These are phyloP conservation scores for Sebastes oblongus DNA, from an alignment of 2,797 vertebrate genomes.

Conservation along the genomic window DNA sequence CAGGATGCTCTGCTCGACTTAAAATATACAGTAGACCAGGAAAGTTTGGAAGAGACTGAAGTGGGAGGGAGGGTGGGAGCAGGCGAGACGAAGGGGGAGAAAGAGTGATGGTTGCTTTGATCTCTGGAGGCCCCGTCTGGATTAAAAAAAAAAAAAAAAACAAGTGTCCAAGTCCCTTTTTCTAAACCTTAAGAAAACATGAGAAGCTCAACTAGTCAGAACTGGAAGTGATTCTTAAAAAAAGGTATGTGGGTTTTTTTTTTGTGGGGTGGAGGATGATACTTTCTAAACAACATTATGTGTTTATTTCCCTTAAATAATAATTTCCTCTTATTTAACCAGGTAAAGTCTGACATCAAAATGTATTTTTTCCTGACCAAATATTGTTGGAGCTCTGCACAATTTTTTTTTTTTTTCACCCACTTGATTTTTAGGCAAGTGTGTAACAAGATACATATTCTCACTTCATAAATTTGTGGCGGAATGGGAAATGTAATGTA, in stretches of 20 bases:
- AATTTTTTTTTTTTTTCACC: slow-evolving; percentile 25
- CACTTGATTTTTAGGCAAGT: slow-evolving; percentile 57
- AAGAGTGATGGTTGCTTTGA: slow-evolving; percentile 83
- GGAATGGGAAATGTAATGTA: slow-evolving; percentile 71
- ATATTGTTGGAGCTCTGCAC: slow-evolving; percentile 2
- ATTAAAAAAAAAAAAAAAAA: slow-evolving; percentile 43
- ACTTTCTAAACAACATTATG: not conserved
- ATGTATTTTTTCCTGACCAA: not conserved
- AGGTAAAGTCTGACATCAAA: not conserved
- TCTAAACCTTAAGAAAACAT: slow-evolving; percentile 43
- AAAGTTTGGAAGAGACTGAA: slow-evolving; percentile 71
- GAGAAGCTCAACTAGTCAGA: slow-evolving; percentile 27
- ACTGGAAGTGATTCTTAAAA: slow-evolving; percentile 11
- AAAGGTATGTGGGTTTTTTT: not conserved
- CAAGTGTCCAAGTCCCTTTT: slow-evolving; percentile 50
- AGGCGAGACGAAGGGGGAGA: slow-evolving; percentile 26
- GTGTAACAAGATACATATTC: slow-evolving; percentile 75
- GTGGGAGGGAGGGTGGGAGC: slow-evolving; percentile 61
- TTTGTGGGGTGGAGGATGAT: not conserved
- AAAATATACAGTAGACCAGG: slow-evolving; percentile 77
- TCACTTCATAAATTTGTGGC: slow-evolving; percentile 81
- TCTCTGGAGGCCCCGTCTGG: slow-evolving; percentile 73
- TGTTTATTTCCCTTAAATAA: not conserved
- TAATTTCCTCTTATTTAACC: not conserved
- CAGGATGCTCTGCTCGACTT: slow-evolving; percentile 72